A percentile compares a stretch with the other conserved stretches of the same genome.
Evolutionary conservation across 2,888 invertebrate species (phyloP).

Genomic region (Acleris laterana): DNA sequence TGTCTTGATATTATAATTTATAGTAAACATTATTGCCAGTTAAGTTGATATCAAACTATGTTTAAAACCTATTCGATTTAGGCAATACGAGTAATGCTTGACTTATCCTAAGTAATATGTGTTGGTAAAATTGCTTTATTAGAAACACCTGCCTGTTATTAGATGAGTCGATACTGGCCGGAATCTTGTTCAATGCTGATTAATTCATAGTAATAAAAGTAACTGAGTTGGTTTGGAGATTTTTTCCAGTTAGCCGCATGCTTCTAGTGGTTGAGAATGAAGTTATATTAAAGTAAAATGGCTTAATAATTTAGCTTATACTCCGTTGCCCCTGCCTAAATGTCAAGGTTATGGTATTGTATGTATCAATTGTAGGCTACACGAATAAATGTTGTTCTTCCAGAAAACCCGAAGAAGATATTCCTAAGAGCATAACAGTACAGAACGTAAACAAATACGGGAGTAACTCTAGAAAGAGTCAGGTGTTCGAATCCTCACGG

Average conservation of each 20-base stretch:
- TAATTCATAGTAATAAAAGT: not conserved
- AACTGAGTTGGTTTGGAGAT: slow-evolving; percentile 17
- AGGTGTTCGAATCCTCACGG: slow-evolving; percentile 89
- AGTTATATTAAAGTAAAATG: too few species aligned
- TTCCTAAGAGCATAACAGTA: slow-evolving; percentile 75
- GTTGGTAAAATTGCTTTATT: slow-evolving; percentile 12
- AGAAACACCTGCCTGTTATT: slow-evolving; percentile 28
- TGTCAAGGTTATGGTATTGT: not conserved
- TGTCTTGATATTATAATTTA: too few species aligned
- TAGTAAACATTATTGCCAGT: too few species aligned
- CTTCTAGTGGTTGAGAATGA: slow-evolving; percentile 34
- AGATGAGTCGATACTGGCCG: not conserved
- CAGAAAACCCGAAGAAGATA: slow-evolving; percentile 82
- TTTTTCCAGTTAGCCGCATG: slow-evolving; percentile 39
- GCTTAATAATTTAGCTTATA: not conserved
- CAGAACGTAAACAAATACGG: slow-evolving; percentile 77
- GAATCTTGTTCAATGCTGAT: slow-evolving; percentile 10
- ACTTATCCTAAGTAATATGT: too few species aligned
- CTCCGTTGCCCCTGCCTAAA: not conserved
- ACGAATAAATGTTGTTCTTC: slow-evolving; percentile 62
- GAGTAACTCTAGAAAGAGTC: slow-evolving; percentile 83
- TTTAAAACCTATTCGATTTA: too few species aligned
- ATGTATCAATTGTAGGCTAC: slow-evolving; percentile 3
- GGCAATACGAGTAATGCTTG: too few species aligned
- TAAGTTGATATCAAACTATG: too few species aligned